Evolutionary conservation across 2,888 invertebrate genomes (phyloP).

Genomic region (Yponomeuta malinellus): DNA sequence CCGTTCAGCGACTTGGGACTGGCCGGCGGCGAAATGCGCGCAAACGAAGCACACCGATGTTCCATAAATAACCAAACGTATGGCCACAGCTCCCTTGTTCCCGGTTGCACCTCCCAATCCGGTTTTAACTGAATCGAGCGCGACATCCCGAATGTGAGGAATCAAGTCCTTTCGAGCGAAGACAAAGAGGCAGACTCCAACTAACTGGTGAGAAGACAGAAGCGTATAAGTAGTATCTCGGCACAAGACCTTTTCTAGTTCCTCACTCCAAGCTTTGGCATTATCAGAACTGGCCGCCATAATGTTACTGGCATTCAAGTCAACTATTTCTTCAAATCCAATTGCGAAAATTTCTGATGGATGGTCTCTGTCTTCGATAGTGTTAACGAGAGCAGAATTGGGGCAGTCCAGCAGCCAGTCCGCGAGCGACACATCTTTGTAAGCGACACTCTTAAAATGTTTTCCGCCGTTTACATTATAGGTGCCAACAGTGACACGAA

Average conservation of each 20-base stretch:
- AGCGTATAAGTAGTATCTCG: constrained; percentile 92
- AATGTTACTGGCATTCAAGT: constrained; percentile 98
- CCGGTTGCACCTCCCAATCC: constrained; percentile 98
- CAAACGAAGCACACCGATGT: constrained; percentile 98
- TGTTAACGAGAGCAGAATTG: constrained; percentile 65
- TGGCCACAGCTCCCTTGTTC: constrained; percentile 97
- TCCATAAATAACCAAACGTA: constrained; percentile 92
- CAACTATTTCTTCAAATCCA: constrained; percentile 99
- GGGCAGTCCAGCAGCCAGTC: constrained; percentile 94
- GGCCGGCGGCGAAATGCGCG: constrained; percentile 99
- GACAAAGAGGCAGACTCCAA: constrained; percentile 97
- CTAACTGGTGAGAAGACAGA: constrained; percentile 94
- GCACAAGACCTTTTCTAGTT: constrained; percentile 93
- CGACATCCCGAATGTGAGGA: constrained; percentile 93
- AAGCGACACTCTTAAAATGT: constrained; percentile 96
- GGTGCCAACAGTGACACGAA: constrained; percentile 93
- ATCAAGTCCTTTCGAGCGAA: constrained; percentile 94
- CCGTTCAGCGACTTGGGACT: constrained; percentile 94
- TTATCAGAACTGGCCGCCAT: constrained; percentile 95
- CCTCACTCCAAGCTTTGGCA: constrained; percentile 96
- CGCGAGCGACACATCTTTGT: constrained; percentile 89
- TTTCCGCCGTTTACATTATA: constrained; percentile 99
- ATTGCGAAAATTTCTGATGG: constrained; percentile 97
- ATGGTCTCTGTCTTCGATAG: constrained; percentile 65
- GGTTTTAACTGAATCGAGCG: constrained; percentile 97